Conservation (phyloP, 2,113 vertebrate genomes). For the Lota lota region DNA sequence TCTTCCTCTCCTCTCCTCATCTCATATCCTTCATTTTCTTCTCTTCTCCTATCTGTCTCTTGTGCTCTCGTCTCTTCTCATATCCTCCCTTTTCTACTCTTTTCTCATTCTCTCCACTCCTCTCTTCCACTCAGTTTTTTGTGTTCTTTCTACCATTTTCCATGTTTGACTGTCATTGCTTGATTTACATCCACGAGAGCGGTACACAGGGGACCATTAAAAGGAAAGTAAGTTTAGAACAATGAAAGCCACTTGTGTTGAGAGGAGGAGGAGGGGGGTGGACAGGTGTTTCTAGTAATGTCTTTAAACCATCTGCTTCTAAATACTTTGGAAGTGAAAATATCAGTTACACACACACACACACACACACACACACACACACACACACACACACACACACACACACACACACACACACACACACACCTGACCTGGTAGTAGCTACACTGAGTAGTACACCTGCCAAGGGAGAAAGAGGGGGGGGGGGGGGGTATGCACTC, state of each 20-base stretch:
- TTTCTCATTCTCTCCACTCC: background rate
- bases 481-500: background rate
- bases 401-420: slow-evolving; percentile 11
- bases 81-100: too few relatives aligned
- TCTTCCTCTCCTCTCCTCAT: background rate
- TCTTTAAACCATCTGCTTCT: too few relatives aligned
- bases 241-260: too few relatives aligned
- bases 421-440: background rate
- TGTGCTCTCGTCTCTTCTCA: background rate
- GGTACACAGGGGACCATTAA: slow-evolving; percentile 20
- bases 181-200: slow-evolving; percentile 30
- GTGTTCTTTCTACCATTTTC: too few relatives aligned
- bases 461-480: slow-evolving; percentile 4
- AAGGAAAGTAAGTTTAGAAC: slow-evolving; percentile 15
- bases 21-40: background rate
- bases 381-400: slow-evolving; percentile 16
- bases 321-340: too few relatives aligned
- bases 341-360: slow-evolving; percentile 6
- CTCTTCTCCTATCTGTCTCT: background rate
- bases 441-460: background rate
- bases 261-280: too few relatives aligned
- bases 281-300: too few relatives aligned
- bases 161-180: background rate
- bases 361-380: background rate
- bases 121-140: background rate